Base-by-base conservation (phyloP, 2,888 invertebrate genomes). In the Dryobota labecula region DNA sequence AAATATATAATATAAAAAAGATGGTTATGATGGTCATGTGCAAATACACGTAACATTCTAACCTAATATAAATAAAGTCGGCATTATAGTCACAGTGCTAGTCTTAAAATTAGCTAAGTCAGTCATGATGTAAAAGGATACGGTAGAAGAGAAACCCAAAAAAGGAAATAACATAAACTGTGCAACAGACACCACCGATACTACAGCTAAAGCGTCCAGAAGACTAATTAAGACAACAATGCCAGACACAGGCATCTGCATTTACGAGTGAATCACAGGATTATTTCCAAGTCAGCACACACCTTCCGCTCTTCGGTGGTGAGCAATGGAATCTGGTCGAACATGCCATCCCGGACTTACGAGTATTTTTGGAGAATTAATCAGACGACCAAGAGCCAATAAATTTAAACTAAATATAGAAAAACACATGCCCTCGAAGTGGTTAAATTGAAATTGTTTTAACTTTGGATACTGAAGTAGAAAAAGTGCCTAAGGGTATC, bases 301-400 rank as follows among this genome's bases (percentile, higher is more conserved):
- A n/a, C 62, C 65, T 83, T 83, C 85, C 83, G 78, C 4, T 76
- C 45, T 51, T 43, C 36, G 2, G 18, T 15, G 56, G 69, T 84
- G 79, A 84, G 69, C 83, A 84, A 84, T 54, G 18, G 66, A 43
- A 30, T 56, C 67, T 70, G 70, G 56, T 56, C 47, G 51, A 54
- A 51, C 38, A 53, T 69, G 76, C 73, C 73, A 74, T 81, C 63
- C 64, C 60, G 66, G 70, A 75, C 51, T 76, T 57, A 63, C 45
- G 53, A 53, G 74, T 84, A 84, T 84, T 84, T 84, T 82, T 67
- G 73, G 82, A 79, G 54, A 63, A 78, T 82, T 80, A 78, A 82
- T 84, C 76, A 84, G 64, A 64, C 33, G 58, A 66, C 53, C 38
- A 67, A 64, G 67, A 81, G 67, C 57, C 66, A 69, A 65, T 80